A percentile compares a stretch with the other conserved stretches of the same genome.
Evolutionary conservation across 2,113 vertebrate genomes (phyloP).

Genomic region (Onychostruthus taczanowskii): DNA sequence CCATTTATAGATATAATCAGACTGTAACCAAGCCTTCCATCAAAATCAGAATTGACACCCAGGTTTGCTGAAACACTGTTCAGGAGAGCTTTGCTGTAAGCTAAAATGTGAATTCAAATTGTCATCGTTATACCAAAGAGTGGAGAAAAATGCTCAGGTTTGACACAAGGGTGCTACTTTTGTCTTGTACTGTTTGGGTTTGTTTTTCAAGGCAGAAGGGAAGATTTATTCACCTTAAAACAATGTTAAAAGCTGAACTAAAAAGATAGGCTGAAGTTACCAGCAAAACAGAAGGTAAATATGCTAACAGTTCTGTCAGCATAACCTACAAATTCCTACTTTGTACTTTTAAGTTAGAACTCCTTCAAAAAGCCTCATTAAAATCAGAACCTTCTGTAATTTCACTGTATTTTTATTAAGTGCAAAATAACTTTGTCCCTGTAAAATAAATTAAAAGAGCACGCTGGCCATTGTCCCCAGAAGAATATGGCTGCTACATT

Average conservation of each 20-base stretch:
- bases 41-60: not conserved
- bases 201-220: not conserved
- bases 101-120: not conserved
- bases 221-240: not conserved
- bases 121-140: not conserved
- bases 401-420: not conserved
- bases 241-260: not conserved
- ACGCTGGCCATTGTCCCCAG: not conserved
- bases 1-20: not conserved
- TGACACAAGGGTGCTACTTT: not conserved
- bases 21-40: not conserved
- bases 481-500: not conserved
- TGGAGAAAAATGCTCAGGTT: not conserved
- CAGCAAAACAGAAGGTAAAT: not conserved
- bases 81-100: not conserved
- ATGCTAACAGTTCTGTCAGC: not conserved
- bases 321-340: not conserved
- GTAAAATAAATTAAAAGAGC: not conserved
- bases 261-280: not conserved
- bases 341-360: not conserved
- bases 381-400: not conserved
- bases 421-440: not conserved
- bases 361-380: not conserved
- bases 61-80: not conserved
- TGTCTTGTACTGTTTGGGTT: not conserved